phyloP scores from a whole-genome alignment of 2,888 invertebrate genomes.

The Branchipolynoe longqiensis region DNA sequence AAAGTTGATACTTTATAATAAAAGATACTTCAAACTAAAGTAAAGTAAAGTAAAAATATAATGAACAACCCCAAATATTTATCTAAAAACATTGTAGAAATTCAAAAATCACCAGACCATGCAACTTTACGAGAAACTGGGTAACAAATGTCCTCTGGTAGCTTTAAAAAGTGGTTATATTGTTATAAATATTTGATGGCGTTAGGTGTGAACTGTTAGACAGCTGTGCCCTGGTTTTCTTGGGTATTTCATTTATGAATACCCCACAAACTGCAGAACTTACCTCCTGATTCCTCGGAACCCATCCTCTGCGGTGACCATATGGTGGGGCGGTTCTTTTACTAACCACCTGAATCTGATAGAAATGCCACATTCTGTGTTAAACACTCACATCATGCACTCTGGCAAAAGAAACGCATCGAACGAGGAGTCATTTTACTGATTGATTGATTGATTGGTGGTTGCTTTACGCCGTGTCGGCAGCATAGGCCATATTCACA shows the following conservation, averaged over 20 bases:
- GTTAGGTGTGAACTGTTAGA: not conserved
- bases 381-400: not conserved
- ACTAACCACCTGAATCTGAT: slow-evolving; percentile 74
- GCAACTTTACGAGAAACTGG: not conserved
- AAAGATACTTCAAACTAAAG: too few relatives aligned
- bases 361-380: not conserved
- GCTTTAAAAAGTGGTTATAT: not conserved
- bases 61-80: too few relatives aligned
- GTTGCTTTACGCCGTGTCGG: not conserved
- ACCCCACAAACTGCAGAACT: too few relatives aligned
- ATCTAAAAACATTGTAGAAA: too few relatives aligned
- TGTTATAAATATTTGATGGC: not conserved
- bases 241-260: too few relatives aligned
- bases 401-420: not conserved
- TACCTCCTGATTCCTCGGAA: slow-evolving; percentile 90
- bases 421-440: not conserved
- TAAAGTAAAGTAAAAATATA: too few relatives aligned
- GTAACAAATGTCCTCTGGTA: not conserved
- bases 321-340: slow-evolving; percentile 88
- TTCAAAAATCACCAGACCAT: not conserved
- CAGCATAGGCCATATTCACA: too few relatives aligned
- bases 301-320: slow-evolving; percentile 96
- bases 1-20: too few relatives aligned
- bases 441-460: not conserved
- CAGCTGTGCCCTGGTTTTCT: too few relatives aligned